Evolutionary conservation across 2,113 vertebrate genomes (phyloP), one percentile per base, ranked within the genome.

Genomic region (Elephantulus edwardii): DNA sequence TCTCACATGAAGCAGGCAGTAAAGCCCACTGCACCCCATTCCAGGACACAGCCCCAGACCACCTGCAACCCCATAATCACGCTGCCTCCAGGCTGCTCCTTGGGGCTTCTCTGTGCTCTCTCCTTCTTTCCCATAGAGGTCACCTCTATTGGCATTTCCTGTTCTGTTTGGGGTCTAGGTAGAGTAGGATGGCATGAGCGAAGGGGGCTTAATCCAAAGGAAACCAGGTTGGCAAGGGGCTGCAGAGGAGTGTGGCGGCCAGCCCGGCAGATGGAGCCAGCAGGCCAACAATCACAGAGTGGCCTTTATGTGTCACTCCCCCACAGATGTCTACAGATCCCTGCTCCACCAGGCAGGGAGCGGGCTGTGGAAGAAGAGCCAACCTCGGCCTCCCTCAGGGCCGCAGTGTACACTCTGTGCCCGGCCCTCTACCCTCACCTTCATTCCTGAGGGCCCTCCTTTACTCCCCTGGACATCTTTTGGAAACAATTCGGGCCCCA

Each of bases 151-250:
- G 60, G 70, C 28, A 28, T 66, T 90, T 84, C 89, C 52, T 60
- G 68, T 44, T 40, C 82, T 19, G 38, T 50, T 48, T 28, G 33
- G 80, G 68, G 5, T 54, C 1, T 22, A 24, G 48, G 30, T 58
- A 35, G 48, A 42, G 28, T 4, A 7, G 83, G 4, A 8, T 44
- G n/a, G 1, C 42, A 38, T 64, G 60, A 12, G 26, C 33, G 35
- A 20, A 83, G 30, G 48, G 46, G 71, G 22, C 35, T 71, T 48
- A 48, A 70, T 72, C 68, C 52, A 50, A 93, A 88, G 88, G 88
- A 74, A 91, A 80, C 30, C 70, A 87, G 56, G 20, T 16, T 50
- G 46, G 68, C 79, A 84, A 54, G 78, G 50, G 66, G 33, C 58
- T 28, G 44, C 3, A 9, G 30, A 80, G 66, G 66, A 17, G 28